These are phyloP conservation scores for Spermophilus dauricus DNA, from an alignment of 2,113 vertebrate species.

Conservation along the genomic window DNA sequence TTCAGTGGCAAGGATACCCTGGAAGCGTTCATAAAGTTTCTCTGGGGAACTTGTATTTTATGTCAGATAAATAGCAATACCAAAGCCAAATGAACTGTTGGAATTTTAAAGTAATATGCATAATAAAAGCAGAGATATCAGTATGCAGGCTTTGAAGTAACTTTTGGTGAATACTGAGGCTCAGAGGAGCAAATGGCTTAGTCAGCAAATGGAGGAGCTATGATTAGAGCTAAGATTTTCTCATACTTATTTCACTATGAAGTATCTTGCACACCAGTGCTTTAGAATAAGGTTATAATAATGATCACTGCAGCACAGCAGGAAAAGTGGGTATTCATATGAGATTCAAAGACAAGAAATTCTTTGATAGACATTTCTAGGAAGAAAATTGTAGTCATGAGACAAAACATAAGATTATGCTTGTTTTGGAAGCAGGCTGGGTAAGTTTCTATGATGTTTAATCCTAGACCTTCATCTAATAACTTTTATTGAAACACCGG, in stretches of 20 bases:
- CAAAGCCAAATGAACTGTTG: conserved; percentile 1
- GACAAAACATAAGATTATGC: background rate
- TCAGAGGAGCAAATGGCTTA: background rate
- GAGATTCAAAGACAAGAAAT: conserved; percentile 37
- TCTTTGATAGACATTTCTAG: conserved; percentile 14
- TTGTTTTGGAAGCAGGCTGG: background rate
- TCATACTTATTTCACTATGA: background rate
- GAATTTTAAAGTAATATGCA: conserved; percentile 56
- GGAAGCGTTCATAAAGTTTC: conserved; percentile 57
- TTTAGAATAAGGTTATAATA: background rate
- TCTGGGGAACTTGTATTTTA: conserved; percentile 67
- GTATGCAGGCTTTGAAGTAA: background rate
- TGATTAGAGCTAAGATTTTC: background rate
- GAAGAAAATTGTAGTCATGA: conserved; percentile 3
- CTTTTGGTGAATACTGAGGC: background rate
- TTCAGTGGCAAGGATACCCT: conserved; percentile 48
- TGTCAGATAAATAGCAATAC: conserved; percentile 61
- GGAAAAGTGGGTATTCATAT: conserved; percentile 13
- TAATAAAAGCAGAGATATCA: conserved; percentile 42
- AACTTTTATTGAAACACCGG: background rate
- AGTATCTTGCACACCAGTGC: background rate
- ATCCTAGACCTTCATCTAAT: background rate
- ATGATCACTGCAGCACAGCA: background rate
- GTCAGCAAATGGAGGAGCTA: background rate
- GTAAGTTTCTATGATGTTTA: background rate